Evolutionary conservation across 1,140 invertebrate species (phyloP).

Genomic region (Macrosteles quadrilineatus): DNA sequence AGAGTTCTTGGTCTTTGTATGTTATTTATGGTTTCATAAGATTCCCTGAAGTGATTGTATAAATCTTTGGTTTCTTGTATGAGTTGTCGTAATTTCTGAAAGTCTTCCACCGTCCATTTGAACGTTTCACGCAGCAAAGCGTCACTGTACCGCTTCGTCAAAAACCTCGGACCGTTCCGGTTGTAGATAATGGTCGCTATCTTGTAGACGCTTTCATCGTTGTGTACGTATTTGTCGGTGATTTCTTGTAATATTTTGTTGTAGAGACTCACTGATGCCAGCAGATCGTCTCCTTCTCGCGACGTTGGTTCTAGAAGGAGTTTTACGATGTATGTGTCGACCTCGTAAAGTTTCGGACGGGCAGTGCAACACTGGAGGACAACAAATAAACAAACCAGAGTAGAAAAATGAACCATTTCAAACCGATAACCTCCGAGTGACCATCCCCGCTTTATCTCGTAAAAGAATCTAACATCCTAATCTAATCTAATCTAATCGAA

Average conservation of each 20-base stretch:
- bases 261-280: slow-evolving; percentile 15
- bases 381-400: neutral
- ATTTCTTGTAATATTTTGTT: slow-evolving; percentile 23
- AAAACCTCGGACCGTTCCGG: slow-evolving; percentile 15
- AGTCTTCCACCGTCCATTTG: slow-evolving; percentile 8
- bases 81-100: slow-evolving; percentile 10
- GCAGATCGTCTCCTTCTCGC: slow-evolving; percentile 17
- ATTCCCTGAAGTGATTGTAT: slow-evolving; percentile 9
- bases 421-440: too few species aligned
- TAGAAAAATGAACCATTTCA: too few species aligned
- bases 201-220: slow-evolving; percentile 19
- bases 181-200: slow-evolving; percentile 21
- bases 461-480: too few species aligned
- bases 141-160: slow-evolving; percentile 20
- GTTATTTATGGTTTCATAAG: slow-evolving; percentile 25
- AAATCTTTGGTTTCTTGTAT: slow-evolving; percentile 19
- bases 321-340: slow-evolving; percentile 22
- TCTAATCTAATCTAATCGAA: too few species aligned
- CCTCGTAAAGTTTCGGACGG: slow-evolving; percentile 10
- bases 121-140: slow-evolving; percentile 15
- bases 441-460: too few species aligned
- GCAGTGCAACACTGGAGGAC: neutral
- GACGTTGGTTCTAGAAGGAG: slow-evolving; percentile 16
- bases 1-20: slow-evolving; percentile 24
- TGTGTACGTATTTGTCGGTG: slow-evolving; percentile 17